These are phyloP conservation scores for Crotalus helleri DNA, from an alignment of 2,113 vertebrate genomes.

Conservation along the genomic window DNA sequence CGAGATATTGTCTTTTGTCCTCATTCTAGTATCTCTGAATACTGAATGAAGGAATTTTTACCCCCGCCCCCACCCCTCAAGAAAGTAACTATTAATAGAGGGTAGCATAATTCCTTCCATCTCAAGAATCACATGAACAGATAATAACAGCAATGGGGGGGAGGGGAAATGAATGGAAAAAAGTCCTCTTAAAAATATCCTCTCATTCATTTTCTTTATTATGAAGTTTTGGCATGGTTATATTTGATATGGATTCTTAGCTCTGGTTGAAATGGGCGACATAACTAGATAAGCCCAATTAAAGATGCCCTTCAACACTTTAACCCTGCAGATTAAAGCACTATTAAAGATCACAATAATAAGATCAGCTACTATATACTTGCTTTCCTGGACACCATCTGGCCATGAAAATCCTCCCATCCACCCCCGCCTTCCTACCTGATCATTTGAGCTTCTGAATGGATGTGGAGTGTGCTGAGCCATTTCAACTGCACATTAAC, in stretches of 20 bases:
- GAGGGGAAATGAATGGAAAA: rapidly evolving
- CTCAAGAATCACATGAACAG: background rate
- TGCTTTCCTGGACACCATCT: background rate
- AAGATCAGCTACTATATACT: background rate
- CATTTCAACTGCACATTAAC: conserved; percentile 3
- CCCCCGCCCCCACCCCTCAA: background rate
- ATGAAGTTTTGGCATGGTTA: background rate
- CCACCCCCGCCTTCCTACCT: background rate
- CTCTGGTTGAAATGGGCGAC: background rate
- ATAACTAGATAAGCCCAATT: background rate
- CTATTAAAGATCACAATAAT: background rate
- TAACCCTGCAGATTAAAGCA: background rate
- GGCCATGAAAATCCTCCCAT: background rate
- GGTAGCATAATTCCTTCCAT: background rate
- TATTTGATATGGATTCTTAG: background rate
- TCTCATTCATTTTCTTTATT: background rate
- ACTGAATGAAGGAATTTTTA: background rate
- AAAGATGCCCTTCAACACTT: background rate
- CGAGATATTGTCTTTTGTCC: background rate
- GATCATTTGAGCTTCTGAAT: background rate
- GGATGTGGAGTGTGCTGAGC: background rate
- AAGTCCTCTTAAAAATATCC: background rate
- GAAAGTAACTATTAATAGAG: background rate
- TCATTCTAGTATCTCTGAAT: background rate
- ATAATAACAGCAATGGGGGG: too few species aligned